These are phyloP conservation scores for Dryobates pubescens DNA, from an alignment of 2,797 vertebrate genomes.

Conservation along the genomic window DNA sequence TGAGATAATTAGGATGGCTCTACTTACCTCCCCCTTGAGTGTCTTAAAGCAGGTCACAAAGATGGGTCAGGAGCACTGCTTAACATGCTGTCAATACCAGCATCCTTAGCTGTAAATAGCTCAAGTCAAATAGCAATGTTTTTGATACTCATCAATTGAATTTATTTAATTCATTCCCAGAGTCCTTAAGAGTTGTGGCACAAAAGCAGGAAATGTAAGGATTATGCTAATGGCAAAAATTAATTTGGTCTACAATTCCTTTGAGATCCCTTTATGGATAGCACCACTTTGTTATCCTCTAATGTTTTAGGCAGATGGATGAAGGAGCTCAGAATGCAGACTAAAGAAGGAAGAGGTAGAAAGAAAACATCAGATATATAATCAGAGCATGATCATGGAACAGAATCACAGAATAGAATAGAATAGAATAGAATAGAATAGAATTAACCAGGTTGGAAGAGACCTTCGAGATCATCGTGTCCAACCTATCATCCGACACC, in stretches of 20 bases:
- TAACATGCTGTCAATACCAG: neutral
- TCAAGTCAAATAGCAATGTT: neutral
- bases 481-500: too few relatives aligned
- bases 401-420: too few relatives aligned
- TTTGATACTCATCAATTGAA: fast-evolving
- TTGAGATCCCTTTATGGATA: neutral
- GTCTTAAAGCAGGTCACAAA: neutral
- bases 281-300: neutral
- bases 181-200: neutral
- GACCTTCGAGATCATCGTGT: too few relatives aligned
- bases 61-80: neutral
- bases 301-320: neutral
- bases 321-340: neutral
- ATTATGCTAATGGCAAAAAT: neutral
- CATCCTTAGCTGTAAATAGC: neutral
- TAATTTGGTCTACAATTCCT: neutral
- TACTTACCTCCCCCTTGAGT: neutral
- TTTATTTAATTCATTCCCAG: neutral
- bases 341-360: neutral
- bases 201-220: neutral
- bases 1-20: neutral
- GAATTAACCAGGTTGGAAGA: too few relatives aligned
- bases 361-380: neutral
- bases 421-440: too few relatives aligned
- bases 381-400: neutral